These are phyloP conservation scores for Belgica antarctica DNA, from an alignment of 2,888 invertebrate genomes.

Conservation along the genomic window DNA sequence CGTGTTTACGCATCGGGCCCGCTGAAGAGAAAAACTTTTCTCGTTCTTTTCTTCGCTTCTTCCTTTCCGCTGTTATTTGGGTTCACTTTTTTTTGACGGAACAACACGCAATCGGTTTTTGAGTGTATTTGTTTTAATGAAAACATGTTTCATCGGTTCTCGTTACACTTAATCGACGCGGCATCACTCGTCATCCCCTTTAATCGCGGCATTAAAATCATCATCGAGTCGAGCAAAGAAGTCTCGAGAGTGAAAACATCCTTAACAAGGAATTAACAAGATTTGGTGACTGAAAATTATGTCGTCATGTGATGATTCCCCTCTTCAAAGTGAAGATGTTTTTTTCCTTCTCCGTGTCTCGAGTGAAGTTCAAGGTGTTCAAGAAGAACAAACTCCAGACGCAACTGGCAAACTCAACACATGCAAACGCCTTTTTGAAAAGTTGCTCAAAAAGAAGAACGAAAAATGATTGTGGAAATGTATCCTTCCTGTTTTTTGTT, in stretches of 20 bases:
- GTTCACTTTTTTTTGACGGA: no score
- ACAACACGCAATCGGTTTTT: no score
- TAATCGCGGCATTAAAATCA: no score
- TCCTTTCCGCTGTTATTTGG: background rate
- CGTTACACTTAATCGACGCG: background rate
- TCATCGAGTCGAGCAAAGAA: no score
- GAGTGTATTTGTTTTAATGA: background rate
- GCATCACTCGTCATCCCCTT: background rate
- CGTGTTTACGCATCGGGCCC: conserved; percentile 20
- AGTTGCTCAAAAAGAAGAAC: background rate
- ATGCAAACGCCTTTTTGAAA: background rate
- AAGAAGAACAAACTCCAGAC: background rate
- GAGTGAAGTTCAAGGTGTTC: conserved; percentile 36
- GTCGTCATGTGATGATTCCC: background rate
- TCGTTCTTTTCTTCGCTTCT: background rate
- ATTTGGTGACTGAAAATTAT: background rate
- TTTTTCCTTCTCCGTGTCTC: background rate
- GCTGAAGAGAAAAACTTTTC: background rate
- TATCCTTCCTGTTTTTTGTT: conserved; percentile 40
- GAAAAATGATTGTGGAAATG: conserved; percentile 23
- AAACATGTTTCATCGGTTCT: background rate
- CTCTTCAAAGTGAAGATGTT: background rate
- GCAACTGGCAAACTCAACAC: conserved; percentile 11
- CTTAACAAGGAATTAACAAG: background rate
- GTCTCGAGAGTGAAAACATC: background rate